Base-by-base conservation (phyloP, 2,797 vertebrate genomes). In the Protosalanx chinensis region DNA sequence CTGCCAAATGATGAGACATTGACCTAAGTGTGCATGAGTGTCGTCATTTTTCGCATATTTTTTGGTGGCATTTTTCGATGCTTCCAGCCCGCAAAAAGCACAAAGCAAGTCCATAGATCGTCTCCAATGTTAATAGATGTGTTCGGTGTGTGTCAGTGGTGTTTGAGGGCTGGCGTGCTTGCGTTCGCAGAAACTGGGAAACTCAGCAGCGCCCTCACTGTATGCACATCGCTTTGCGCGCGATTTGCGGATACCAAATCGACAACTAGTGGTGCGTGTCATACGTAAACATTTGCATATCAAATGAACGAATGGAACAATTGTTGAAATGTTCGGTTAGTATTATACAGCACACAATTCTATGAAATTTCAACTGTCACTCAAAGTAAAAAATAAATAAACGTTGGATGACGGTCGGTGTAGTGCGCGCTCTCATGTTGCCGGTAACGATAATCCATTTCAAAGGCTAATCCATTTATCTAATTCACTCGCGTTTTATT, bases 191-290 rank as follows among this genome's bases (percentile, higher is more conserved):
- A 68, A 74, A 65, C 70, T 33, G 33, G 70, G 6, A 41, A 35
- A 35, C 18, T 27, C 56, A 37, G 62, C 71, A 64, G 4, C 57
- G 30, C 32, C 10, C 0, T 58, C 53, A 56, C 16, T 51, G 46
- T 76, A 67, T 77, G 71, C 76, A 71, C 41, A 46, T 46, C 41
- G 8, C 41, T 46, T 46, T 46, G 41, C 41, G 41, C 41, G 76
- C 68, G 72, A 18, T 58, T 56, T 56, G 41, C 41, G 12, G 41
- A 46, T 13, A 46, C 41, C 10, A 46, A 13, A 12, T 46, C 41
- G 41, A 46, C 41, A 46, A 46, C 37, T 41, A 41, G 37, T 41
- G 37, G 37, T 10, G 37, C 37, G 41, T 56, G 51, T 5, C 51
- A 56, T 56, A 46, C 18, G 18, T 53, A 56, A 56, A 56, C 6